A percentile compares a stretch with the other conserved stretches of the same genome.
phyloP scores from a whole-genome alignment of 2,797 vertebrate genomes.

The Discoglossus pictus region DNA sequence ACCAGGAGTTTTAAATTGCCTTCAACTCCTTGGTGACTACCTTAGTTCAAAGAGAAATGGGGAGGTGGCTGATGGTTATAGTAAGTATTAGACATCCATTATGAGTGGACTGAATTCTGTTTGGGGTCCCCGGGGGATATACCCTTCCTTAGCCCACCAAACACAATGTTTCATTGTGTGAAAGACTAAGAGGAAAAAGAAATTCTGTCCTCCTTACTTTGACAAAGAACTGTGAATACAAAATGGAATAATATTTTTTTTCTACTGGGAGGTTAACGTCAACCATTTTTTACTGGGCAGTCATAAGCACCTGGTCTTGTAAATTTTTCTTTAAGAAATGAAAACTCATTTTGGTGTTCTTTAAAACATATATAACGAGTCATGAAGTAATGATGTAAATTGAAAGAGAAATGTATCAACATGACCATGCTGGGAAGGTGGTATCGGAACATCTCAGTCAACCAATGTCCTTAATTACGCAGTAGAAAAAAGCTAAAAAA shows the following conservation, averaged over 20 bases:
- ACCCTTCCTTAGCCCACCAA: constrained; percentile 50
- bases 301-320: rapidly evolving
- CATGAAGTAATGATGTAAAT: constrained; percentile 47
- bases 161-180: constrained; percentile 57
- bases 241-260: constrained; percentile 43
- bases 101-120: constrained; percentile 55
- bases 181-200: constrained; percentile 51
- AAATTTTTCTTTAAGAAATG: neutral
- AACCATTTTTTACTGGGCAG: constrained; percentile 34
- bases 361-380: constrained; percentile 38
- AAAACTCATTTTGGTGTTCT: constrained; percentile 26
- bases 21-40: constrained; percentile 74
- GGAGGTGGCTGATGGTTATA: constrained; percentile 60
- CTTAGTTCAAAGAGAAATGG: constrained; percentile 70
- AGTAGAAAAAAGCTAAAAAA: neutral
- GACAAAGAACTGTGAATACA: constrained; percentile 60
- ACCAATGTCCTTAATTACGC: neutral
- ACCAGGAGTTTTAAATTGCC: constrained; percentile 88
- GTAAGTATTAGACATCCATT: constrained; percentile 59
- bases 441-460: rapidly evolving
- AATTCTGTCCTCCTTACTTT: constrained; percentile 41
- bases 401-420: constrained; percentile 29
- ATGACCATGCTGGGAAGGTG: neutral
- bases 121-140: constrained; percentile 54
- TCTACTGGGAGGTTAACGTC: constrained; percentile 32